Evolutionary conservation across 2,888 invertebrate genomes (phyloP), one percentile per base, ranked within the genome.

Genomic region (Napeogenes inachia): DNA sequence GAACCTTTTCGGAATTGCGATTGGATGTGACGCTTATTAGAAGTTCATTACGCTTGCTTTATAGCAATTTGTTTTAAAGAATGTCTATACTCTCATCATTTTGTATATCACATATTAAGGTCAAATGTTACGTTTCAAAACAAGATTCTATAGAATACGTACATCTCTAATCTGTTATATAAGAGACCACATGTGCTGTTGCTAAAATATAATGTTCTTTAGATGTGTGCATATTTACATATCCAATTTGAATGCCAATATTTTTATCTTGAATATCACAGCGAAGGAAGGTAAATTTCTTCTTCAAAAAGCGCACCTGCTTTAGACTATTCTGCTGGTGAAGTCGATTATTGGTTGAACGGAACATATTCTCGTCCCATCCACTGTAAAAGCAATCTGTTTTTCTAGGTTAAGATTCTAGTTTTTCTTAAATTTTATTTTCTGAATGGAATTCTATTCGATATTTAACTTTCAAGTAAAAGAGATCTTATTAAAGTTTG

Each of bases 221-320:
- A 6, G 8, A 42, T 6, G 6, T 50, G 50, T 30, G 50, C 8
- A 30, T 50, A 21, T 21, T 47, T 47, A 6, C n/a, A 30, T n/a
- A 30, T 56, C 35, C 42, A 12, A 45, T 60, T 56, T 60, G 38
- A 21, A 38, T 33, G 4, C 13, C 13, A 42, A 50, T 6, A 62
- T 56, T 59, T 12, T 59, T 32, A 30, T 21, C 30, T 10, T 50
- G 35, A 59, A 56, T 54, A 50, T 56, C 35, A 45, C 21, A 45
- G 47, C 42, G 35, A 53, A 59, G 21, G 55, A 38, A 46, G 54
- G 54, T 60, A 32, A 38, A 62, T 57, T 53, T 61, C 59, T 45
- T 61, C 46, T 58, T 53, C 59, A 21, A 50, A 62, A 54, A 57
- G 59, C 57, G 58, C 61, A 65, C 62, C 60, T 60, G 62, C 62